phyloP scores from a whole-genome alignment of 2,113 vertebrate genomes.

The Philantomba maxwellii region DNA sequence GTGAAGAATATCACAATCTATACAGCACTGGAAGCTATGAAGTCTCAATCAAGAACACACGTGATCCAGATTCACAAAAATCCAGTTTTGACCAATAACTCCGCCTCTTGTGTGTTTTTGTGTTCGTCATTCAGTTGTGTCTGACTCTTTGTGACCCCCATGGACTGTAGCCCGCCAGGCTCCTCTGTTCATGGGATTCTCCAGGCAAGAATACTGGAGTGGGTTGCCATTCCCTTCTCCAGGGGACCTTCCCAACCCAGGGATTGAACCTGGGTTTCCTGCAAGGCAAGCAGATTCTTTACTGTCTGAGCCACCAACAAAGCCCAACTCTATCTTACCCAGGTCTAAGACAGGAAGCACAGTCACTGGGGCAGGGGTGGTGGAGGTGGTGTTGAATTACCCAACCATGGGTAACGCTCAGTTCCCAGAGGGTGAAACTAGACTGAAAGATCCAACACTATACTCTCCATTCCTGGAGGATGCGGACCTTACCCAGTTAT shows the following conservation, averaged over 20 bases:
- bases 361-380: not conserved
- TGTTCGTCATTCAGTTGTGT: not conserved
- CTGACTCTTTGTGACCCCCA: not conserved
- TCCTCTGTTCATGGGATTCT: not conserved
- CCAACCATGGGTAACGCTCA: too few species aligned
- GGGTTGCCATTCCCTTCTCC: not conserved
- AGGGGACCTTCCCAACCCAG: not conserved
- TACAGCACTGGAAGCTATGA: not conserved
- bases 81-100: not conserved
- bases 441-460: fast-evolving
- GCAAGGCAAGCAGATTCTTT: not conserved
- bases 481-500: not conserved
- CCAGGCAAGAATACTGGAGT: not conserved
- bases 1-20: not conserved
- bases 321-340: not conserved
- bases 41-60: not conserved
- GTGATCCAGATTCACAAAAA: not conserved
- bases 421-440: not conserved
- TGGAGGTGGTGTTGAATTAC: not conserved
- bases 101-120: not conserved
- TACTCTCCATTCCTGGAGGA: not conserved
- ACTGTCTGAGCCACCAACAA: not conserved
- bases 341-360: not conserved
- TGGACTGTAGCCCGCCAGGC: not conserved
- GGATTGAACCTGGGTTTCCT: not conserved